Base-by-base conservation (phyloP, 2,113 vertebrate genomes). In the Emydocephalus ijimae region DNA sequence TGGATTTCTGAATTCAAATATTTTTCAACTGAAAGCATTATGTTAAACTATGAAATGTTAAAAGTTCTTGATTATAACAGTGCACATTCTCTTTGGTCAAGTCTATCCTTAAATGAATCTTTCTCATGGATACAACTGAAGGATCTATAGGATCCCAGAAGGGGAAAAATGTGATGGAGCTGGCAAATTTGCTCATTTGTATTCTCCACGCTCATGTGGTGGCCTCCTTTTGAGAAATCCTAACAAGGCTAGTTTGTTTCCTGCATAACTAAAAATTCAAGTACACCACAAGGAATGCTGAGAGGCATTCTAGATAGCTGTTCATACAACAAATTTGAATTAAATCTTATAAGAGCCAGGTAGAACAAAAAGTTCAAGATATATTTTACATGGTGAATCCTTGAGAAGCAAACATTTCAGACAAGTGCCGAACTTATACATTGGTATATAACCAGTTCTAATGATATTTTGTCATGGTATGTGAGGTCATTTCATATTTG, bases 41-140 rank as follows among this genome's bases (percentile, higher is more conserved):
- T 43, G 6, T 87, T 93, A 95, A 95, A 55, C 61, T 95, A 90
- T 94, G 89, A 96, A 95, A 93, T 93, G 57, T 94, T 96, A 93
- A 95, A 94, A 96, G 93, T 90, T 89, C 94, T 96, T 94, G 74
- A 95, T 95, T 89, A 92, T 57, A 93, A 87, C 21, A 61, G 23
- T 39, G n/a, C 50, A 29, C 5, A 90, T 88, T 74, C 55, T 85
- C 18, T 29, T 45, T 52, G 5, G 45, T 15, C 81, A 23, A n/a
- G 39, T 39, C 21, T 56, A 48, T 29, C 39, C 23, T 94, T 93
- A 93, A 96, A 85, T 89, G 87, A 87, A 93, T 81, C 54, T 48
- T 94, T 92, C 55, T 64, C 74, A 18, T 92, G 92, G 26, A 90
- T 39, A 93, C 90, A 91, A 91, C 87, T 89, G 24, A 89, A 91